phyloP scores from a whole-genome alignment of 2,113 vertebrate species.

The Oreochromis spilurus region DNA sequence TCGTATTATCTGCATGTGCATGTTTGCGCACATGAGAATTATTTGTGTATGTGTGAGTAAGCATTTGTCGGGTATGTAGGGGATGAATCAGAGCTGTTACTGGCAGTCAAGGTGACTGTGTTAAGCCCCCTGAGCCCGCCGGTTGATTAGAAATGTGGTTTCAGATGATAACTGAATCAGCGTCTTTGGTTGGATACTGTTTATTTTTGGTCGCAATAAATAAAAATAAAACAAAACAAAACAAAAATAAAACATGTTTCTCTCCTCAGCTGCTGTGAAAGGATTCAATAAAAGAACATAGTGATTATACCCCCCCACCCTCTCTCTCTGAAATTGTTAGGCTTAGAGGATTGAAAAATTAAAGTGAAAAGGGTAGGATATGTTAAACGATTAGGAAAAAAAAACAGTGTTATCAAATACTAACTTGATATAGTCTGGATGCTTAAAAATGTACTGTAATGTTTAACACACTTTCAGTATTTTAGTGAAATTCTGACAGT shows the following conservation, averaged over 20 bases:
- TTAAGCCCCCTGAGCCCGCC: slow-evolving; percentile 12
- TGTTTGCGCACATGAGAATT: not conserved
- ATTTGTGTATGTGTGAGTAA: not conserved
- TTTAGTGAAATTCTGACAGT: not conserved
- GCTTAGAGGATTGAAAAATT: not conserved
- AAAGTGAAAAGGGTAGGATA: not conserved
- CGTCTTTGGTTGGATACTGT: not conserved
- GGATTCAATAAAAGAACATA: not conserved
- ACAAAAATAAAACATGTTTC: not conserved
- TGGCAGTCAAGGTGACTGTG: slow-evolving; percentile 36
- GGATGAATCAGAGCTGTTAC: slow-evolving; percentile 27
- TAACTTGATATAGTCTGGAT: not conserved
- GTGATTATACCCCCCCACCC: not conserved
- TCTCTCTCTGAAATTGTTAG: not conserved
- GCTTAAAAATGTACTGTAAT: not conserved
- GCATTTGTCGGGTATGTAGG: not conserved
- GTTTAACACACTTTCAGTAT: not conserved
- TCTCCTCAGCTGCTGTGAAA: not conserved
- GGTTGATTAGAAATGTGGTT: slow-evolving; percentile 48
- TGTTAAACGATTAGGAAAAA: not conserved
- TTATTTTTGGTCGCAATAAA: not conserved
- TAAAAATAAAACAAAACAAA: not conserved
- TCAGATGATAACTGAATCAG: slow-evolving; percentile 32
- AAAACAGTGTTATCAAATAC: not conserved
- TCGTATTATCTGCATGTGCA: not conserved